Conservation (phyloP, 2,113 vertebrate species). For the Psittacus erithacus region DNA sequence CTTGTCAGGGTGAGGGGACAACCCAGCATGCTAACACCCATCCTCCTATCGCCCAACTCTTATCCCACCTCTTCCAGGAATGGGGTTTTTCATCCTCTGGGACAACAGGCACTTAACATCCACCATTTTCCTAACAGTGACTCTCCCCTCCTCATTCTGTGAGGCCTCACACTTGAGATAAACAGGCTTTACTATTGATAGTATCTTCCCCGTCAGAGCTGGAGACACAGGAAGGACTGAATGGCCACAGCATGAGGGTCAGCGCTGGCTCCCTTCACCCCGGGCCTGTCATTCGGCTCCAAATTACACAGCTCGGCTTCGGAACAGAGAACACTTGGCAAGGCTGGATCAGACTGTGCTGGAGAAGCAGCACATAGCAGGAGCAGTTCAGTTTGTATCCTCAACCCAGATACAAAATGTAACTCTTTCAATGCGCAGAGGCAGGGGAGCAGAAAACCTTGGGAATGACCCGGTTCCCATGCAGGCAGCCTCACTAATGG, state of each 20-base stretch:
- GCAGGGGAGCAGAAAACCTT: not conserved
- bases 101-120: accelerated
- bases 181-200: not conserved
- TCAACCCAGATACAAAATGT: not conserved
- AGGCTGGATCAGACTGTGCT: not conserved
- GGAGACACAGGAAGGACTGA: not conserved
- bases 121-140: not conserved
- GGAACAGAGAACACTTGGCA: accelerated
- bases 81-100: not conserved
- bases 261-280: not conserved
- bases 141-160: not conserved
- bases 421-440: not conserved
- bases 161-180: not conserved
- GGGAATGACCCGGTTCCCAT: not conserved
- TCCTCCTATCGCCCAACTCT: not conserved
- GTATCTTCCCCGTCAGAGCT: not conserved
- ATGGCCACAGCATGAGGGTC: accelerated
- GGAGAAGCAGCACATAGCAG: not conserved
- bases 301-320: accelerated
- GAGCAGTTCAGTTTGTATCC: not conserved
- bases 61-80: not conserved
- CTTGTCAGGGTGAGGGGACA: not conserved
- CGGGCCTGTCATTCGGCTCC: accelerated
- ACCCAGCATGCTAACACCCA: not conserved
- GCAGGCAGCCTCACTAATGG: accelerated